Conservation (phyloP, 2,113 vertebrate genomes). For the Platichthys stellatus region DNA sequence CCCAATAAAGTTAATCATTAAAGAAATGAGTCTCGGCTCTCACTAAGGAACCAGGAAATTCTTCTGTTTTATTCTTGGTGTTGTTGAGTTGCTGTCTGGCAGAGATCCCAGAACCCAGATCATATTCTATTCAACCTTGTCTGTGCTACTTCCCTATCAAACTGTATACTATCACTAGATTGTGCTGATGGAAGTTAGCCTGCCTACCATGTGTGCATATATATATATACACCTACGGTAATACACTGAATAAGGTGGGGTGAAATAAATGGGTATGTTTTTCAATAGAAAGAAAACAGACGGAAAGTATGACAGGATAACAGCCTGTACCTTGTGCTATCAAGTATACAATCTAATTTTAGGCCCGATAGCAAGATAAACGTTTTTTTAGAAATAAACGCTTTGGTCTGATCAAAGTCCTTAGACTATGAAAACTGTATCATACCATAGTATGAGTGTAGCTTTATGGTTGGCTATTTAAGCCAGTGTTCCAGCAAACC, state of each 20-base stretch:
- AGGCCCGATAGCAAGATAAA: too few relatives aligned
- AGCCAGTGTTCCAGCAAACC: too few relatives aligned
- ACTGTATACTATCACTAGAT: neutral
- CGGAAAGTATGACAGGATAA: neutral
- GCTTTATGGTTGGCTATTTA: too few relatives aligned
- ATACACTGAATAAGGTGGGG: slow-evolving; percentile 19
- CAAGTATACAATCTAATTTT: slow-evolving; percentile 3
- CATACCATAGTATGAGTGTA: too few relatives aligned
- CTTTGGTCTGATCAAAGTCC: too few relatives aligned
- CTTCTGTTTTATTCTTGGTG: neutral
- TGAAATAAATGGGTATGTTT: slow-evolving; percentile 2
- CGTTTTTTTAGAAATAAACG: too few relatives aligned
- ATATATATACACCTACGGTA: too few relatives aligned
- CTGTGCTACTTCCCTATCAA: neutral
- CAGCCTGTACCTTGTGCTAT: slow-evolving; percentile 37
- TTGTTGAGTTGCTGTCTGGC: neutral
- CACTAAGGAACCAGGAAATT: neutral
- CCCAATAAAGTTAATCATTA: slow-evolving; percentile 2
- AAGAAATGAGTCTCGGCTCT: neutral
- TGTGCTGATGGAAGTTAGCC: neutral
- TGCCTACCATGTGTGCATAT: neutral
- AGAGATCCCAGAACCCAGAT: neutral
- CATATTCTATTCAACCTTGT: neutral
- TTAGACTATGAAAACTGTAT: too few relatives aligned
- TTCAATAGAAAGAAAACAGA: neutral